Evolutionary conservation across 2,113 vertebrate genomes (phyloP).

Genomic region (Halcyon senegalensis): DNA sequence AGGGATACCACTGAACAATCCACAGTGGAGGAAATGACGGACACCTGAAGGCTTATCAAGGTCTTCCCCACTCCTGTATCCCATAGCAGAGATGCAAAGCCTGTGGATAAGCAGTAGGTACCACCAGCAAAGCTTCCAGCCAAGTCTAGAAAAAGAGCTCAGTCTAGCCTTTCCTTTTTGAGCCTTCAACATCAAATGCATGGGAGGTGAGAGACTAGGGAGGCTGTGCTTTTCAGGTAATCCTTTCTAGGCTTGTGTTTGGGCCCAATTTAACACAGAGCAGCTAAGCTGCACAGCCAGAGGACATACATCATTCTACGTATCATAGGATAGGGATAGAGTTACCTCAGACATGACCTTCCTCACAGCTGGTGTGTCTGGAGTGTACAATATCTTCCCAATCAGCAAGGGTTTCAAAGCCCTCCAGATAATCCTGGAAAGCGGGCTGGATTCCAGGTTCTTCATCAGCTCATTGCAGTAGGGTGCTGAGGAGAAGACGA

Average conservation of each 20-base stretch:
- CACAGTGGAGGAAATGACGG: neutral
- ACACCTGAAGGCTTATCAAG: neutral
- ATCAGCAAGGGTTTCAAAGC: slow-evolving; percentile 93
- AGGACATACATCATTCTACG: neutral
- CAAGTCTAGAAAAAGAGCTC: neutral
- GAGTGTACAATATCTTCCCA: slow-evolving; percentile 96
- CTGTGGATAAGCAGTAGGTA: neutral
- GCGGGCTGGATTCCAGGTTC: slow-evolving; percentile 91
- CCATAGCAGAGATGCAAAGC: neutral
- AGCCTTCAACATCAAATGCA: neutral
- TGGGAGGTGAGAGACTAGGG: neutral
- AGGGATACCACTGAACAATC: neutral
- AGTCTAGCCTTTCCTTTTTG: neutral
- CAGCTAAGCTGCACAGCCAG: neutral
- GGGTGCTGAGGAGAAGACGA: slow-evolving; percentile 78
- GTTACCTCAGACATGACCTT: slow-evolving; percentile 91
- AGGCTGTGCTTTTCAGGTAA: neutral
- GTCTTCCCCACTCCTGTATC: neutral
- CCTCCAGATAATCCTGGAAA: slow-evolving; percentile 95
- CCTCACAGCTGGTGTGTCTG: slow-evolving; percentile 87
- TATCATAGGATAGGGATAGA: neutral
- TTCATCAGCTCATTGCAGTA: slow-evolving; percentile 94
- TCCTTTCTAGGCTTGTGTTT: neutral
- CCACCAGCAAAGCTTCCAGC: neutral
- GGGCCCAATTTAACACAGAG: neutral